Percentiles rank a stretch among this genome's conserved stretches.
phyloP scores from a whole-genome alignment of 2,113 vertebrate genomes.

The Gorilla gorilla region DNA sequence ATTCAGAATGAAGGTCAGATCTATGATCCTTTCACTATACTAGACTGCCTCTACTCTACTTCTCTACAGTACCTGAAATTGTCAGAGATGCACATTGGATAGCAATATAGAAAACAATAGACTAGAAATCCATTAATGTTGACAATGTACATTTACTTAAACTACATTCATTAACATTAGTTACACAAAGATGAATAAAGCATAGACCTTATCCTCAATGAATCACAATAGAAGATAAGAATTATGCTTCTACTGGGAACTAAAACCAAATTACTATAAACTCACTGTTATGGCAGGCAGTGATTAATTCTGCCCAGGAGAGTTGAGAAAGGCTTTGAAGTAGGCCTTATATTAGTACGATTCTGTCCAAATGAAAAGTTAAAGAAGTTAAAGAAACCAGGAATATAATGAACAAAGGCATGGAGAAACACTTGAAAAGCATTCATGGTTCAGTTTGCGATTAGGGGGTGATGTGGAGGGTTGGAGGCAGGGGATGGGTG shows the following conservation, averaged over 20 bases:
- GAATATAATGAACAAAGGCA: constrained; percentile 21
- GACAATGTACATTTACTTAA: constrained; percentile 20
- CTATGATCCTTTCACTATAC: background rate
- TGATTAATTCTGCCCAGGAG: background rate
- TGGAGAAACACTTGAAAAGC: background rate
- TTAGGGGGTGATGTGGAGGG: background rate
- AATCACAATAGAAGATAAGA: background rate
- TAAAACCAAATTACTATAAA: background rate
- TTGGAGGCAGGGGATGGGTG: accelerated
- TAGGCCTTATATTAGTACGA: background rate
- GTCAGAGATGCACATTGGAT: background rate
- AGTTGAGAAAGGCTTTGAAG: background rate
- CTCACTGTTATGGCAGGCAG: background rate
- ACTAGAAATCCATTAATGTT: background rate
- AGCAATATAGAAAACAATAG: background rate
- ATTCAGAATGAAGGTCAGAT: background rate
- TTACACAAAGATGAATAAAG: constrained; percentile 12
- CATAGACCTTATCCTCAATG: background rate
- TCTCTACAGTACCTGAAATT: background rate
- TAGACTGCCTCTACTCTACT: background rate
- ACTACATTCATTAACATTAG: background rate
- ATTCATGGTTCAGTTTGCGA: background rate
- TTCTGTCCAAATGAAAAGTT: background rate
- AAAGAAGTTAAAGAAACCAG: background rate
- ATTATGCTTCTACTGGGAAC: background rate